Evolutionary conservation across 2,113 vertebrate species (phyloP).

Genomic region (Salvator merianae): DNA sequence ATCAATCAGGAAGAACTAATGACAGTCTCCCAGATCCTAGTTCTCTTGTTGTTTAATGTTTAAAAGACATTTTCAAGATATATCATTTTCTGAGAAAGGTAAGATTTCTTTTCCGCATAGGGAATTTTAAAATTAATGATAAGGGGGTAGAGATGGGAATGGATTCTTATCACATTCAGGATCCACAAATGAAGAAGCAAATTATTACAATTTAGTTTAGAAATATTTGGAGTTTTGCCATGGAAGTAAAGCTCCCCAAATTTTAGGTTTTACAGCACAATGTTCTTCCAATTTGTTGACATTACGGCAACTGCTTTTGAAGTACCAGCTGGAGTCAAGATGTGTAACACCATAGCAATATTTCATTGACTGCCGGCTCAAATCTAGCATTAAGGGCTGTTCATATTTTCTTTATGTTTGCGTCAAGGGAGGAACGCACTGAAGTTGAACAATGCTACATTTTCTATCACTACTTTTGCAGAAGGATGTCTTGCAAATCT

Average conservation of each 20-base stretch:
- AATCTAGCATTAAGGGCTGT: background rate
- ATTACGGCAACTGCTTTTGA: conserved; percentile 9
- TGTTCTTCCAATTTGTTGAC: conserved; percentile 10
- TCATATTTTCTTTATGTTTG: background rate
- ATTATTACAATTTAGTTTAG: conserved; percentile 52
- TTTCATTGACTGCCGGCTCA: background rate
- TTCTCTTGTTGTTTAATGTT: conserved; percentile 45
- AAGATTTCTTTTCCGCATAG: conserved; percentile 41
- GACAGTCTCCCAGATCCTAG: conserved; percentile 23
- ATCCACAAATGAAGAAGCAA: conserved; percentile 46
- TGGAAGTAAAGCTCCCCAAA: conserved; percentile 30
- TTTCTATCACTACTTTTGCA: too few species aligned
- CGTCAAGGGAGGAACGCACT: too few species aligned
- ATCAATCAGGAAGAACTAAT: conserved; percentile 40
- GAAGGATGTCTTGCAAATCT: too few species aligned
- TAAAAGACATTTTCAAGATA: conserved; percentile 53
- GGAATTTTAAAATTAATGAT: conserved; percentile 52
- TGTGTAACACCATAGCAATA: fast-evolving
- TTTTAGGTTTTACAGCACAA: conserved; percentile 11
- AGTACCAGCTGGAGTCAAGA: conserved; percentile 20
- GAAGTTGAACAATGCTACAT: too few species aligned
- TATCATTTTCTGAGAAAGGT: conserved; percentile 45
- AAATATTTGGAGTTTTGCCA: conserved; percentile 14
- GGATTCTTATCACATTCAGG: conserved; percentile 43
- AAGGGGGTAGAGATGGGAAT: conserved; percentile 30